A percentile compares a stretch with the other conserved stretches of the same genome.
These are phyloP conservation scores for Darevskia nairensis DNA, from an alignment of 2,797 vertebrate genomes.

Conservation along the genomic window DNA sequence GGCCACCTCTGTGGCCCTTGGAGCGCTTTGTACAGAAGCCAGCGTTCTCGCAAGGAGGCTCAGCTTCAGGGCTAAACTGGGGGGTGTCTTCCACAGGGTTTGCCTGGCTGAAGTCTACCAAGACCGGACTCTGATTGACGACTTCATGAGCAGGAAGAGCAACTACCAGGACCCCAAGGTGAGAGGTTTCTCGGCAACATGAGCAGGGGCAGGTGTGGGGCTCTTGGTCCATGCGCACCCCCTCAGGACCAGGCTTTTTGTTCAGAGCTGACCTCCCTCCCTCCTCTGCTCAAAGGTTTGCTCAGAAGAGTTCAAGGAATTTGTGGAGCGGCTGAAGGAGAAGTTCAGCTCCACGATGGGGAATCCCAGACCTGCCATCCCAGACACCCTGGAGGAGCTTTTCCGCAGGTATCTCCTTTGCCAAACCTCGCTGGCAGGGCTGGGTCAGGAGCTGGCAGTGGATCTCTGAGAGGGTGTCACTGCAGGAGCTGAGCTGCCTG, in stretches of 20 bases:
- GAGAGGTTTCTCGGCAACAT: not conserved
- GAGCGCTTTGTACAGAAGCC: not conserved
- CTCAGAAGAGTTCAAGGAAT: slow-evolving; percentile 86
- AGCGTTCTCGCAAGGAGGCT: not conserved
- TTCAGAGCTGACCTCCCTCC: not conserved
- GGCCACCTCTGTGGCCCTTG: not conserved
- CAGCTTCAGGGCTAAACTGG: rapidly evolving
- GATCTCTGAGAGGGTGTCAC: not conserved
- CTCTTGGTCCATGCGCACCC: not conserved
- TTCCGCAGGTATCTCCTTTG: slow-evolving; percentile 82
- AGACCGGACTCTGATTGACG: slow-evolving; percentile 86
- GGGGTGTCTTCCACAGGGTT: slow-evolving; percentile 80
- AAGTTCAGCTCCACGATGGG: slow-evolving; percentile 88
- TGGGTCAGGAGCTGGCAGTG: not conserved
- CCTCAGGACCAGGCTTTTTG: too few relatives aligned
- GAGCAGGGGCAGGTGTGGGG: not conserved
- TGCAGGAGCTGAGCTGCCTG: not conserved
- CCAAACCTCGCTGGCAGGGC: too few relatives aligned
- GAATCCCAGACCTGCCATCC: slow-evolving; percentile 78
- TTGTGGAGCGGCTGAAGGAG: slow-evolving; percentile 85
- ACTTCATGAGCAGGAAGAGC: slow-evolving; percentile 84
- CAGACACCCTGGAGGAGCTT: slow-evolving; percentile 88
- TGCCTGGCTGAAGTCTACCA: slow-evolving; percentile 95
- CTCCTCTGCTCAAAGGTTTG: slow-evolving; percentile 83
- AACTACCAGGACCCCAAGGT: slow-evolving; percentile 88